Evolutionary conservation across 2,888 invertebrate genomes (phyloP), one percentile per base, ranked within the genome.

Genomic region (Atethmia centrago): DNA sequence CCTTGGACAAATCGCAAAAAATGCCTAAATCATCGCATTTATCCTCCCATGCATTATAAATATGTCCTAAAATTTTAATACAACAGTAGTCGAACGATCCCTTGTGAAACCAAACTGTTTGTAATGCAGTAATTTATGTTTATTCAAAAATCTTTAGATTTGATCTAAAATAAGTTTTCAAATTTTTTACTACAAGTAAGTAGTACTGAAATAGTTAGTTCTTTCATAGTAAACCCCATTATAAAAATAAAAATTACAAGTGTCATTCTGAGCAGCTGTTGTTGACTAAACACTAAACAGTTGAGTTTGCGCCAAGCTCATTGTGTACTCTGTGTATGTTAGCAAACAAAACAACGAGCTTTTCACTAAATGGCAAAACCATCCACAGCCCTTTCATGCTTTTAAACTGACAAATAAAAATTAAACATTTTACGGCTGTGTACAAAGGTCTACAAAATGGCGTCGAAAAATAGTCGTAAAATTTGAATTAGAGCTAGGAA

Each of bases 401-500:
- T 71, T 71, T 53, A 58, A 77, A 71, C 68, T 56, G 49, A 56
- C 47, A 75, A 74, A 71, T 64, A 77, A 80, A 75, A 78, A 78
- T 71, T 75, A 65, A 80, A 68, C 63, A 62, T 63, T 74, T 67
- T 58, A 77, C 42, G 42, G 45, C 61, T 19, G n/a, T 56, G 49
- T 49, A 70, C 55, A 74, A 59, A 68, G 53, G 55, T 66, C 40
- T 45, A 64, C 65, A 74, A 72, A 84, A 72, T 58, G 61, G 63
- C 42, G 59, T 56, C 63, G 25, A 62, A 61, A 61, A 51, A 49
- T 64, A 79, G 66, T 73, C 75, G 75, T 78, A 80, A 82, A 82
- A 74, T 79, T 82, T 72, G 61, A 81, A 79, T 77, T 84, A 84
- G 64, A 66, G 61, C 49, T 74, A 83, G 70, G 71, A 82, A 56